A percentile compares a stretch with the other conserved stretches of the same genome.
Conservation (phyloP, 2,113 vertebrate species). For the Fukomys damarensis region DNA sequence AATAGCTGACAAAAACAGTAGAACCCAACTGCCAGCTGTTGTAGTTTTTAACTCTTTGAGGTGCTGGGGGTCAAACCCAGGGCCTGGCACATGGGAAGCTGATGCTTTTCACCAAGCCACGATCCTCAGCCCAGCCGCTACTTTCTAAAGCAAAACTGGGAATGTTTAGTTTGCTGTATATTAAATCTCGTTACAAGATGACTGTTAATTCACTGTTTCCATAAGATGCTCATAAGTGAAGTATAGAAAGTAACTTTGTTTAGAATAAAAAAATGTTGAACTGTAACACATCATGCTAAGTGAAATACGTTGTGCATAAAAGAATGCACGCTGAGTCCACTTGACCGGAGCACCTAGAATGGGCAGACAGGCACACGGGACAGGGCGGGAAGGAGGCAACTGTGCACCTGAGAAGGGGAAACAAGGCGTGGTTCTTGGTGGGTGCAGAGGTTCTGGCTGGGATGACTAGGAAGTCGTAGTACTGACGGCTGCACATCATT, state of each 20-base stretch:
- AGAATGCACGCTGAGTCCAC: not conserved
- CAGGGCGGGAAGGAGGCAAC: not conserved
- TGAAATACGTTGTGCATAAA: not conserved
- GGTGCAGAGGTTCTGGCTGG: not conserved
- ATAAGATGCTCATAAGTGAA: not conserved
- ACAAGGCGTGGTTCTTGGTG: not conserved
- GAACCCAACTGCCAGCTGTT: not conserved
- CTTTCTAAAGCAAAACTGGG: constrained; percentile 29
- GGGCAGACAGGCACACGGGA: not conserved
- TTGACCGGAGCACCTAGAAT: too few relatives aligned
- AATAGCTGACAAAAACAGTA: not conserved
- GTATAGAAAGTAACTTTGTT: not conserved
- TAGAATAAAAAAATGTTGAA: not conserved
- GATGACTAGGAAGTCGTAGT: not conserved
- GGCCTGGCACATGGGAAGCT: not conserved
- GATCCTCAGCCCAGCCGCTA: not conserved
- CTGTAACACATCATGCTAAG: not conserved
- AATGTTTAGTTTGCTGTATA: not conserved
- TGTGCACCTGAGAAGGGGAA: not conserved
- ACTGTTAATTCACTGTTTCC: not conserved
- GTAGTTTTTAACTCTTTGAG: not conserved
- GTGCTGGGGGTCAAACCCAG: not conserved
- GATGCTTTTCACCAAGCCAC: not conserved
- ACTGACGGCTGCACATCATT: rapidly evolving
- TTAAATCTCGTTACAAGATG: not conserved